Base-by-base conservation (phyloP, 2,888 invertebrate genomes). In the Heliconius cydno region DNA sequence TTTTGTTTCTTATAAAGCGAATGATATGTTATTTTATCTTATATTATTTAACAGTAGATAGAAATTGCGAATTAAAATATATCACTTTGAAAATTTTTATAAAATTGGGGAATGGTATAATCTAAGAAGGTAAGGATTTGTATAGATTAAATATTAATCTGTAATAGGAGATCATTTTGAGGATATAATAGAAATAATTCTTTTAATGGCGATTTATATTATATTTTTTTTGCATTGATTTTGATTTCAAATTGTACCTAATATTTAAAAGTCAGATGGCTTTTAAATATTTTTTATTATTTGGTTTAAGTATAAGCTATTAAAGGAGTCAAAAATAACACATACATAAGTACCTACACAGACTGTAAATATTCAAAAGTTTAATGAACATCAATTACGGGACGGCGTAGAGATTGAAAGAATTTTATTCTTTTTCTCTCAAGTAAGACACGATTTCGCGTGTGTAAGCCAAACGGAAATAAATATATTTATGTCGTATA, bases 1-100 rank as follows among this genome's bases (percentile, higher is more conserved):
- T 82, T 90, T 90, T 87, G 87, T 87, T 85, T 91, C 93, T 94
- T 94, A 94, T 92, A 93, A 95, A 94, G 95, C 95, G 94, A 94
- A 93, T 95, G 95, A 95, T 95, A 95, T 95, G 95, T 95, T 89
- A 89, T 88, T 90, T 91, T 89, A 90, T 90, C 92, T 92, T 92
- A 92, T 76, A 82, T 85, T 90, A 73, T 73, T 86, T 90, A 89
- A 88, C 80, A 81, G 77, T 80, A 80, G 87, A 88, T 79, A 78
- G 74, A 88, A 85, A 86, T 84, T 83, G 88, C 89, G 86, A 91
- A 88, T 88, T 88, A 89, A 91, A 89, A 84, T 90, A 89, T 91
- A 92, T 92, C 90, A 92, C 90, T 88, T 89, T 86, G 75, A 87
- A 87, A 85, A 86, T 81, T 87, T 86, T 84, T 80, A 83, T 84